Conservation (phyloP, 2,113 vertebrate genomes). For the Pterocles gutturalis region DNA sequence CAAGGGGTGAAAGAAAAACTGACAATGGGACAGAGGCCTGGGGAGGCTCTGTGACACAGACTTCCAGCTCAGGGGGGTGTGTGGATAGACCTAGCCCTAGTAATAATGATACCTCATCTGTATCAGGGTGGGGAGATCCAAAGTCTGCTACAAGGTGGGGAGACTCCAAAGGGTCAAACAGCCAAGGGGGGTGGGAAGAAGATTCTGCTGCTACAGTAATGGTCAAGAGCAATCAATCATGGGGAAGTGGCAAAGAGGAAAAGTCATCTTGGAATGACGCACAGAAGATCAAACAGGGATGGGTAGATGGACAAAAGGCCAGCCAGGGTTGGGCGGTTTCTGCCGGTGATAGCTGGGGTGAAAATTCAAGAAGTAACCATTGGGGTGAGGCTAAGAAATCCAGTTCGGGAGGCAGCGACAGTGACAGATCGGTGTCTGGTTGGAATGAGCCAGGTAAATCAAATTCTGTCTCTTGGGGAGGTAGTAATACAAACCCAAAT, state of each 20-base stretch:
- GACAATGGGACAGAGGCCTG: slow-evolving; percentile 89
- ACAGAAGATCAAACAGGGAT: slow-evolving; percentile 89
- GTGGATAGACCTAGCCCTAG: slow-evolving; percentile 80
- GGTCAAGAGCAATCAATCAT: slow-evolving; percentile 84
- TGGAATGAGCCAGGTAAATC: slow-evolving; percentile 89
- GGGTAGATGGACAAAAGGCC: slow-evolving; percentile 79
- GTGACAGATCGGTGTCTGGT: slow-evolving; percentile 90
- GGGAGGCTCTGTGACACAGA: slow-evolving; percentile 86
- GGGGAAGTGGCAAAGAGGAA: slow-evolving; percentile 83
- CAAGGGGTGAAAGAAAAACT: slow-evolving; percentile 85
- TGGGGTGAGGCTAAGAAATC: slow-evolving; percentile 91
- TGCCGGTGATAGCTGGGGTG: slow-evolving; percentile 82
- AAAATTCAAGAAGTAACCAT: slow-evolving; percentile 83
- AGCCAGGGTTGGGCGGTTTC: slow-evolving; percentile 82
- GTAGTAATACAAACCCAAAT: slow-evolving; percentile 82
- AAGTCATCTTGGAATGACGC: slow-evolving; percentile 89
- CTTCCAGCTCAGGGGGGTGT: slow-evolving; percentile 88
- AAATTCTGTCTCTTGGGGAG: slow-evolving; percentile 87
- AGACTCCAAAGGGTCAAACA: slow-evolving; percentile 86
- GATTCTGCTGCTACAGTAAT: slow-evolving; percentile 81
- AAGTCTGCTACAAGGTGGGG: slow-evolving; percentile 87
- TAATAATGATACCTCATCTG: slow-evolving; percentile 80
- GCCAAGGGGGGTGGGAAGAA: slow-evolving; percentile 85
- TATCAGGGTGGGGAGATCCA: slow-evolving; percentile 83
- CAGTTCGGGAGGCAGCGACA: slow-evolving; percentile 87